Evolutionary conservation across 2,797 vertebrate species (phyloP), one percentile per base, ranked within the genome.

Genomic region (Moxostoma hubbsi): DNA sequence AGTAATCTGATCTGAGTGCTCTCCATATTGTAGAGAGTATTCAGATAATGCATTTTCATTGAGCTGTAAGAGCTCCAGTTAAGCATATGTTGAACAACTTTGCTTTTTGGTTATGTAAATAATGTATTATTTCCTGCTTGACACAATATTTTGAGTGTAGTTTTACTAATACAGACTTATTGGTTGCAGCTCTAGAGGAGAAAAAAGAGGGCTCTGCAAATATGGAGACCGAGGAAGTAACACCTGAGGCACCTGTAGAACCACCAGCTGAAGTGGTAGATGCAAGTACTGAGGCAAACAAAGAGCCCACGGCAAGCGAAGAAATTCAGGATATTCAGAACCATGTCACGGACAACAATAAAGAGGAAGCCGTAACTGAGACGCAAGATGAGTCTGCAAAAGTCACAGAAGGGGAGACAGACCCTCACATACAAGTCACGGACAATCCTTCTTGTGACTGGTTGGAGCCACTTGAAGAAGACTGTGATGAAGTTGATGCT

Each of bases 391-490:
- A 86, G 11, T 64, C 6, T 2, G 84, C 83, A 2, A 64, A 64
- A 6, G 1, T 24, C 3, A 15, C 9, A 1, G 84, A 58, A 36
- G 36, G 36, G 36, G 36, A 36, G 36, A 36, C 36, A 36, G 36
- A 36, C 36, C 36, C 36, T 36, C 36, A 36, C 36, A 36, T 3
- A 4, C 36, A 36, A 36, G 36, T 36, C 3, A 15, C 9, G 1
- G 84, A 58, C 0, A 90, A 91, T 47, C 89, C 92, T 65, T 85
- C 89, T 1, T 77, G 87, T 46, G 93, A 94, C 85, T 94, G 93
- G 93, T 90, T 94, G 46, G 93, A 95, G 85, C 94, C 93, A 0
- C 91, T 94, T 1, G 94, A 94, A 70, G 84, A 86, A 45, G 88
- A 85, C 12, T 68, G 72, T 6, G 85, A 84, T 2, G 91, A 92